Evolutionary conservation across 2,888 invertebrate species (phyloP).

Genomic region (Parascotia fuliginaria): DNA sequence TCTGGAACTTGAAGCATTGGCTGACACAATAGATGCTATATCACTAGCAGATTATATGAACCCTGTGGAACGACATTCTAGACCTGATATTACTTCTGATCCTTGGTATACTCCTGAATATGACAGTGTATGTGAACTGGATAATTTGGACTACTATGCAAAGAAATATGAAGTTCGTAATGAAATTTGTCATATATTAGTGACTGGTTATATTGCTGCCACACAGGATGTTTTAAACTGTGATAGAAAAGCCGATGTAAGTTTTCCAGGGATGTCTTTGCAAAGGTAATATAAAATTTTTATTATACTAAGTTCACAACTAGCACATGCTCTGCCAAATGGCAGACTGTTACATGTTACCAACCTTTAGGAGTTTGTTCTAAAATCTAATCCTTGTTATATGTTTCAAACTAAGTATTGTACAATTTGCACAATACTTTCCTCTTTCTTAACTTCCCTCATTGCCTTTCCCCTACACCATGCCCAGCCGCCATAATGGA

Average conservation of each 20-base stretch:
- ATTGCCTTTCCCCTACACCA: too few species aligned
- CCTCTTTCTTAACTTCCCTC: too few species aligned
- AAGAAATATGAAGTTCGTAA: slow-evolving; percentile 52
- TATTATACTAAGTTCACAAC: too few species aligned
- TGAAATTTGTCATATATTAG: slow-evolving; percentile 59
- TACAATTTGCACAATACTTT: too few species aligned
- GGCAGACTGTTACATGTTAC: too few species aligned
- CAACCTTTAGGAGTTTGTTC: too few species aligned
- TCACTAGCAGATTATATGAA: slow-evolving; percentile 70
- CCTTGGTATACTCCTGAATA: slow-evolving; percentile 66
- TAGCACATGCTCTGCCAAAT: too few species aligned
- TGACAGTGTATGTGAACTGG: slow-evolving; percentile 70
- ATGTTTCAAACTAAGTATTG: too few species aligned
- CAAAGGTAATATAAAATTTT: slow-evolving; percentile 58
- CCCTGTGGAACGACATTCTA: slow-evolving; percentile 33
- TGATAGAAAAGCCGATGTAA: slow-evolving; percentile 46
- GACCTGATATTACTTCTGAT: slow-evolving; percentile 50
- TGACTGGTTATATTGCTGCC: slow-evolving; percentile 47
- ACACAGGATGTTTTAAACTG: slow-evolving; percentile 50
- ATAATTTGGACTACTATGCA: slow-evolving; percentile 59
- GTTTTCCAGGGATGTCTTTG: slow-evolving; percentile 59
- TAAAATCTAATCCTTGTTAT: too few species aligned
- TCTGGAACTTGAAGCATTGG: slow-evolving; percentile 50
- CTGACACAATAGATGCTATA: slow-evolving; percentile 65
- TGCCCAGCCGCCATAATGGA: too few species aligned